These are phyloP conservation scores for Esox lucius DNA, from an alignment of 2,797 vertebrate species.

Conservation along the genomic window DNA sequence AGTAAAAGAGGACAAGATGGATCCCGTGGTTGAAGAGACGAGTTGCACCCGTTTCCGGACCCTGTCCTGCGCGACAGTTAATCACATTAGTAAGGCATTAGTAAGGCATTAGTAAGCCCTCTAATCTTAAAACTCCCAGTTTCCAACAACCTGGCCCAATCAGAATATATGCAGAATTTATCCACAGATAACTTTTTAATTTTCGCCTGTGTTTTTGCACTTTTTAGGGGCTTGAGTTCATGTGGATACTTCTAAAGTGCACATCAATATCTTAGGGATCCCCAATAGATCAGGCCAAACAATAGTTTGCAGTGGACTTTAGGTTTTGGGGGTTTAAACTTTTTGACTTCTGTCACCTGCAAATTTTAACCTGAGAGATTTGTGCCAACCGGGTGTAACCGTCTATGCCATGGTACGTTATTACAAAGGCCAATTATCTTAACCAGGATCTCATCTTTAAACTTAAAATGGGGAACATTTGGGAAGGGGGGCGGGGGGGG, in stretches of 20 bases:
- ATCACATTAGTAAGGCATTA: constrained; percentile 40
- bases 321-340: neutral
- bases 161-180: neutral
- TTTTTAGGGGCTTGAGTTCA: neutral
- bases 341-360: neutral
- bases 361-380: neutral
- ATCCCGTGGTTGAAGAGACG: neutral
- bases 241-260: neutral
- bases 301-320: neutral
- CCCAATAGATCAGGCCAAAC: neutral
- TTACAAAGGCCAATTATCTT: neutral
- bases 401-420: neutral
- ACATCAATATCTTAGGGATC: neutral
- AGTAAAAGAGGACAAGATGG: neutral
- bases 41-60: constrained; percentile 6
- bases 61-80: constrained; percentile 27
- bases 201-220: neutral
- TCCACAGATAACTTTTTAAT: neutral
- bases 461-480: neutral
- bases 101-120: constrained; percentile 22
- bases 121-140: constrained; percentile 38
- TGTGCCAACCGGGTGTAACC: neutral
- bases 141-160: constrained; percentile 28
- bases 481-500: too few species aligned
- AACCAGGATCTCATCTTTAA: neutral